These are phyloP conservation scores for Drosophila virilis DNA, from an alignment of 1,140 invertebrate species.

Conservation along the genomic window DNA sequence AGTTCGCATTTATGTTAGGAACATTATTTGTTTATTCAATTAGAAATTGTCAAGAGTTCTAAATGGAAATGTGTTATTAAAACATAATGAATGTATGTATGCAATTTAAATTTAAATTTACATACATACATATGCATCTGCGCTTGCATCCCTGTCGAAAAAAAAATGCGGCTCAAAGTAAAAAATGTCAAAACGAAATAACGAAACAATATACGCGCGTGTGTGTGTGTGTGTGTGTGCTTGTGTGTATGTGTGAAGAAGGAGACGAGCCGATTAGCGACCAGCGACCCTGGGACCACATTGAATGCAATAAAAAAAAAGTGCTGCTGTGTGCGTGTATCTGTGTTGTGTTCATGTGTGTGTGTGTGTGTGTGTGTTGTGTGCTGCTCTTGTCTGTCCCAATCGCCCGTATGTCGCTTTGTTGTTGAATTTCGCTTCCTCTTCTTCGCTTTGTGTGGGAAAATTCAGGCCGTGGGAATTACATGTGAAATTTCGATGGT, in stretches of 20 bases:
- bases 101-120: neutral
- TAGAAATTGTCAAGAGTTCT: too few species aligned
- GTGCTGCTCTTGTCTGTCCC: conserved; percentile 48
- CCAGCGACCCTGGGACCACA: conserved; percentile 76
- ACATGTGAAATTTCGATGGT: conserved; percentile 84
- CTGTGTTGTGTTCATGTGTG: conserved; percentile 19
- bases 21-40: too few species aligned
- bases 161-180: conserved; percentile 24
- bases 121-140: neutral
- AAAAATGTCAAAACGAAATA: conserved; percentile 34
- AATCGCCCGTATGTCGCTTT: conserved; percentile 53
- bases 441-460: conserved; percentile 78
- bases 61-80: too few species aligned
- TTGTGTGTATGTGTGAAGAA: conserved; percentile 29
- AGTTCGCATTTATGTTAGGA: too few species aligned
- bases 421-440: conserved; percentile 71
- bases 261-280: conserved; percentile 50
- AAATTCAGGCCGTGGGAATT: conserved; percentile 84
- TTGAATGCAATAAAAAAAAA: conserved; percentile 60
- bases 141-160: conserved; percentile 29
- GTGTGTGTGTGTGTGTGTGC: conserved; percentile 4
- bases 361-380: conserved; percentile 33
- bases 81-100: too few species aligned
- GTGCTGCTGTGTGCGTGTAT: conserved; percentile 38
- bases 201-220: conserved; percentile 14